Conservation (phyloP, 2,113 vertebrate genomes). For the Boleophthalmus pectinirostris region DNA sequence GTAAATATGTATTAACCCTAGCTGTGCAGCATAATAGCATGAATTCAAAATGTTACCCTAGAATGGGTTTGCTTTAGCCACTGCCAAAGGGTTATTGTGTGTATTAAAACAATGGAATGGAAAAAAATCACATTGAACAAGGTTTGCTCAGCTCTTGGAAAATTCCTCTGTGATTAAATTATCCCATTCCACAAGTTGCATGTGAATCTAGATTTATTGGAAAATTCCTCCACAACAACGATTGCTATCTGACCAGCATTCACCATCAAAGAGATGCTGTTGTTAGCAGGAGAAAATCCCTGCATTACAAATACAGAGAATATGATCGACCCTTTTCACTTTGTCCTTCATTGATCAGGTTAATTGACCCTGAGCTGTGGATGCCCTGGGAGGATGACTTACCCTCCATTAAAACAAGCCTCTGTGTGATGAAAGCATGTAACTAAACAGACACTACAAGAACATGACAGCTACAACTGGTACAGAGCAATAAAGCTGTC, state of each 20-base stretch:
- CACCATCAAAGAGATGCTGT: constrained; percentile 12
- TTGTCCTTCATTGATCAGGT: constrained; percentile 60
- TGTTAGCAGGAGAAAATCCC: constrained; percentile 45
- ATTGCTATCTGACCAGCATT: not conserved
- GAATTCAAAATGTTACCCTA: too few relatives aligned
- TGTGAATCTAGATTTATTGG: not conserved
- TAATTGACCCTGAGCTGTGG: constrained; percentile 59
- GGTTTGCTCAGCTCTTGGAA: not conserved
- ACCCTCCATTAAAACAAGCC: constrained; percentile 8
- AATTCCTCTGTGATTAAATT: not conserved
- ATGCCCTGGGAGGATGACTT: constrained; percentile 32
- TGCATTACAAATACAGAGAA: constrained; percentile 45
- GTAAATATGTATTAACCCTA: not conserved
- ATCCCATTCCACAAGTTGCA: not conserved
- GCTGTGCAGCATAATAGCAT: not conserved
- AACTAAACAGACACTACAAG: not conserved
- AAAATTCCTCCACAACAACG: not conserved
- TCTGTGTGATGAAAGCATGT: constrained; percentile 3
- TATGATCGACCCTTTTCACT: constrained; percentile 57
- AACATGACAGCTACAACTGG: not conserved
- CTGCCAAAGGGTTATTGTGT: not conserved
- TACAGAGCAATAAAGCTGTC: not conserved
- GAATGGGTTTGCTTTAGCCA: not conserved
- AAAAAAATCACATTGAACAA: not conserved
- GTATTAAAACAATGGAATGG: not conserved